Percentiles rank a stretch among this genome's conserved stretches.
These are phyloP conservation scores for Peromyscus californicus DNA, from an alignment of 2,113 vertebrate species.

Conservation along the genomic window DNA sequence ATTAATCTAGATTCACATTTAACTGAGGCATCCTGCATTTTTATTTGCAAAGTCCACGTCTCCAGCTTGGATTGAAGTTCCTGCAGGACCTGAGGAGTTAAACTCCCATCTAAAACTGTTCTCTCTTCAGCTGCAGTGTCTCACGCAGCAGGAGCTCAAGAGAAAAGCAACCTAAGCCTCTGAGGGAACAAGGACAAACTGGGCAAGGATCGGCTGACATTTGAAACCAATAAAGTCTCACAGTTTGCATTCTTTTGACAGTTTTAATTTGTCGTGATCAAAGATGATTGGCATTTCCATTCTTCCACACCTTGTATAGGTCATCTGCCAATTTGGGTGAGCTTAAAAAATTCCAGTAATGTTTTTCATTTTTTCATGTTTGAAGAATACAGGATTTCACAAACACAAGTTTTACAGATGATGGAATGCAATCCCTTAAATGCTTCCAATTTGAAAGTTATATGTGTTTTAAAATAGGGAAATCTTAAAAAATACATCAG, in stretches of 20 bases:
- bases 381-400: neutral
- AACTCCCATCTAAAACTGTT: neutral
- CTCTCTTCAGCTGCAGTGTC: neutral
- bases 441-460: neutral
- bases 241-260: neutral
- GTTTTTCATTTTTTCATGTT: slow-evolving; percentile 8
- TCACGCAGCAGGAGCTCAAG: neutral
- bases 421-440: neutral
- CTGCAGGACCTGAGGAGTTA: neutral
- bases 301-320: neutral
- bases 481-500: slow-evolving; percentile 2
- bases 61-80: neutral
- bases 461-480: neutral
- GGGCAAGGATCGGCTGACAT: neutral
- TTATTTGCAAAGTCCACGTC: slow-evolving; percentile 35
- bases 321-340: neutral
- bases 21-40: slow-evolving; percentile 42
- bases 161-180: neutral
- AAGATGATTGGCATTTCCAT: neutral
- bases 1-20: slow-evolving; percentile 58
- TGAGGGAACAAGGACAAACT: neutral
- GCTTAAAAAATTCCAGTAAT: neutral
- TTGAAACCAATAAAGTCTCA: neutral
- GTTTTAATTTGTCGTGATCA: slow-evolving; percentile 9
- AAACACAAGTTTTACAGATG: neutral